phyloP scores from a whole-genome alignment of 1,140 invertebrate species.

The Lucilia cuprina region DNA sequence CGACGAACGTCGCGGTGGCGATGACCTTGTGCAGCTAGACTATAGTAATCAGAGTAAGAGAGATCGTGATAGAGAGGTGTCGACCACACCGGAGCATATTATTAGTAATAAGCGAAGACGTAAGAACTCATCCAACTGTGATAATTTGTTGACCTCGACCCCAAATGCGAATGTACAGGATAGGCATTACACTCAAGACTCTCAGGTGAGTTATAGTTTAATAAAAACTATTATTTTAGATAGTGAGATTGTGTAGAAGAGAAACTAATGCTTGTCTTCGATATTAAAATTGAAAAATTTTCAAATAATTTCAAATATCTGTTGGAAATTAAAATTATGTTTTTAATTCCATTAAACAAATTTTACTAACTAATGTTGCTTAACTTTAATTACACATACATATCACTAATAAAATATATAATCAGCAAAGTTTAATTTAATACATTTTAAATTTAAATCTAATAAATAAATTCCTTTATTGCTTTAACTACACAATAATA shows the following conservation, averaged over 20 bases:
- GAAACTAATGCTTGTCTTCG: too few species aligned
- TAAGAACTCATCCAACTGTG: constrained; percentile 74
- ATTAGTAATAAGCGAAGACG: constrained; percentile 73
- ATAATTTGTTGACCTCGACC: constrained; percentile 71
- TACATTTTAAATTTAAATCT: too few species aligned
- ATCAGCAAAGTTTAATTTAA: too few species aligned
- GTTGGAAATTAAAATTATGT: too few species aligned
- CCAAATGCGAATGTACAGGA: constrained; percentile 64
- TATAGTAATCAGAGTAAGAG: constrained; percentile 60
- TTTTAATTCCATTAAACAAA: too few species aligned
- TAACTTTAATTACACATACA: too few species aligned
- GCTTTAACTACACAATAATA: too few species aligned
- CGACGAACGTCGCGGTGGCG: constrained; percentile 56
- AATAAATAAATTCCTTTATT: too few species aligned
- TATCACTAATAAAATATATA: too few species aligned
- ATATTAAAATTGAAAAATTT: too few species aligned
- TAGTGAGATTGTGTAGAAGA: too few species aligned
- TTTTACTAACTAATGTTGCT: background rate
- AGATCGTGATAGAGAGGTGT: constrained; percentile 59
- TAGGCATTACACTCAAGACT: constrained; percentile 70
- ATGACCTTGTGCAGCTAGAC: constrained; percentile 59
- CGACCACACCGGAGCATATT: constrained; percentile 62
- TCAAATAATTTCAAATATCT: too few species aligned
- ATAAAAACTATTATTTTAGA: background rate
- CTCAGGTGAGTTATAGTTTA: constrained; percentile 65